Evolutionary conservation across 2,888 invertebrate genomes (phyloP), one percentile per base, ranked within the genome.

Genomic region (Mactromeris polynyma): DNA sequence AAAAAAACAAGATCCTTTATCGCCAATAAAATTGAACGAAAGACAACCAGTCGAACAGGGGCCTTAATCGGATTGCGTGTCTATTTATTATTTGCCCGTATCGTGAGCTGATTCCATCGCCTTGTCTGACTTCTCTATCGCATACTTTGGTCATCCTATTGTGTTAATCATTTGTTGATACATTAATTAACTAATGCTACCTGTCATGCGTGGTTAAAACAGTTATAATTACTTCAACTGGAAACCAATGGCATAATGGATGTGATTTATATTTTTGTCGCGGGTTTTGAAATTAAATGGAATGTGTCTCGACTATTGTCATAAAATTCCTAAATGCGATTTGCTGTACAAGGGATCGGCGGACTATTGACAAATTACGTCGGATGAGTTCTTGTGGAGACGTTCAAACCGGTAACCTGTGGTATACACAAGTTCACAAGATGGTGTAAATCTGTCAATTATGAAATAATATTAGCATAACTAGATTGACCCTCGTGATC

Each of bases 81-180:
- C 89, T 51, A 80, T 86, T 80, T 26, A 26, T 21, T 54, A 2
- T 26, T 40, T 36, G 33, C 64, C 58, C 36, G 83, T 31, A 77
- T 51, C n/a, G 58, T 77, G 33, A 33, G 38, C 73, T 31, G 69
- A 85, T 85, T 58, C 26, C 54, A 85, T 85, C 58, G 51, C 31
- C 40, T 73, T 73, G 84, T 58, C 80, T 69, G 51, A 58, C 85
- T 78, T 73, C 54, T 80, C 78, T 85, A 88, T 64, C 85, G 85
- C 64, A 83, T 83, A 46, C 51, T 77, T 78, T 51, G 88, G 81
- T 80, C 90, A 90, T 90, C 90, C 87, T 40, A 85, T 90, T 90
- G 90, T 90, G 21, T 36, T 36, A 26, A 58, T 36, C 58, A 87
- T 80, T 85, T 90, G 90, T 90, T 90, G 90, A 90, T 83, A 88